Evolutionary conservation across 1,140 invertebrate species (phyloP).

Genomic region (Pogonus chalceus): DNA sequence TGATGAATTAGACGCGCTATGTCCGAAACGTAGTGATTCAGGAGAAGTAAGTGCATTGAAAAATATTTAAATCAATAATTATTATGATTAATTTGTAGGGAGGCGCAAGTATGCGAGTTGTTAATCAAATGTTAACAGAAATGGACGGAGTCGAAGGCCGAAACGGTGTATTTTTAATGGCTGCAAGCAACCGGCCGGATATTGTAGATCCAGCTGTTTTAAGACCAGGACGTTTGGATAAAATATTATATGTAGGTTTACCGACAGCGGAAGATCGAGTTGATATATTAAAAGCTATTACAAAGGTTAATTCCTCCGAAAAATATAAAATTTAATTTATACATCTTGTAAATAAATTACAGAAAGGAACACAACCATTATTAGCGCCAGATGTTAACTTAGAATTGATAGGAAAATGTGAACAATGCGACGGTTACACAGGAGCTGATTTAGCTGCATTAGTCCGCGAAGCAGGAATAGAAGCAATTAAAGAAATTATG

Average conservation of each 20-base stretch:
- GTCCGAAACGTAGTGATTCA: conserved; percentile 73
- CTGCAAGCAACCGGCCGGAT: conserved; percentile 93
- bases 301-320: conserved; percentile 81
- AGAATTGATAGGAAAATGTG: conserved; percentile 50
- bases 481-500: conserved; percentile 61
- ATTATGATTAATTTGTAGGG: conserved; percentile 35
- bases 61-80: conserved; percentile 7
- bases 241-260: conserved; percentile 88
- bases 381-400: conserved; percentile 70
- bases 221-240: conserved; percentile 88
- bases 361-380: conserved; percentile 67
- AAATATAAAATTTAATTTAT: not conserved
- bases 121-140: conserved; percentile 96
- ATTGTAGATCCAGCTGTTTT: conserved; percentile 94
- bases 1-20: conserved; percentile 96
- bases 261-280: conserved; percentile 67
- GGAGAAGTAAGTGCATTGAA: conserved; percentile 42
- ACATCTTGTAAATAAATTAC: conserved; percentile 16
- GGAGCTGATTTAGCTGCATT: conserved; percentile 88
- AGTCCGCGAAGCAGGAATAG: conserved; percentile 69
- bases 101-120: conserved; percentile 68
- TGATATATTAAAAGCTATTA: conserved; percentile 84
- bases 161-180: conserved; percentile 87
- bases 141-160: conserved; percentile 94
- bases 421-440: conserved; percentile 66